Evolutionary conservation across 2,888 invertebrate species (phyloP).

Genomic region (Eremobia ochroleuca): DNA sequence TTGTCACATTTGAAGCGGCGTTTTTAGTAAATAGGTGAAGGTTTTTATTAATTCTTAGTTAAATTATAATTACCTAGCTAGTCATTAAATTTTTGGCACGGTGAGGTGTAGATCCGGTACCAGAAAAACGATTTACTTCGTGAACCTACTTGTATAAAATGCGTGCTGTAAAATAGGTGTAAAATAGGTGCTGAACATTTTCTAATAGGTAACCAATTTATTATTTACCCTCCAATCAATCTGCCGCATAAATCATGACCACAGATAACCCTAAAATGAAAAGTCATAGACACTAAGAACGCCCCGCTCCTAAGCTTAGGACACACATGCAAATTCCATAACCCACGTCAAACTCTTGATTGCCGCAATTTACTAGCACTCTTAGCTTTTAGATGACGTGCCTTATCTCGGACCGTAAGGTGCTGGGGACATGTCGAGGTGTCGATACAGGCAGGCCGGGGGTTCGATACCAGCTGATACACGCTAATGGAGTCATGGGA

Average conservation of each 20-base stretch:
- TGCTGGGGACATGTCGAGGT: slow-evolving; percentile 78
- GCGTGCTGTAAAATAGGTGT: too few species aligned
- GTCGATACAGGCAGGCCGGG: slow-evolving; percentile 75
- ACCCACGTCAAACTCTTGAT: slow-evolving; percentile 67
- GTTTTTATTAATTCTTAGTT: not conserved
- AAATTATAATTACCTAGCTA: not conserved
- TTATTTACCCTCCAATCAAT: not conserved
- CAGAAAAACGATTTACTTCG: not conserved
- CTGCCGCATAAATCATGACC: slow-evolving; percentile 17
- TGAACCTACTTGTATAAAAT: not conserved
- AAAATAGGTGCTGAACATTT: not conserved
- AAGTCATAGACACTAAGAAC: slow-evolving; percentile 28
- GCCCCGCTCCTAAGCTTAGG: slow-evolving; percentile 25
- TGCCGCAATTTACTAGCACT: slow-evolving; percentile 80
- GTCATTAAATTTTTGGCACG: not conserved
- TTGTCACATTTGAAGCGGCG: not conserved
- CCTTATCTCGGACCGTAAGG: slow-evolving; percentile 79
- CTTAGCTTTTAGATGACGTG: slow-evolving; percentile 81
- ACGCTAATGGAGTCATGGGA: slow-evolving; percentile 87
- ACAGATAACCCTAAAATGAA: slow-evolving; percentile 38
- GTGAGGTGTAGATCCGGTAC: not conserved
- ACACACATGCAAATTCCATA: slow-evolving; percentile 62
- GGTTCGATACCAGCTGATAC: slow-evolving; percentile 80
- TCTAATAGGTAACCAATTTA: not conserved
- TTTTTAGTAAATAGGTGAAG: not conserved